phyloP scores from a whole-genome alignment of 1,140 invertebrate genomes.

The Pogonus chalceus region DNA sequence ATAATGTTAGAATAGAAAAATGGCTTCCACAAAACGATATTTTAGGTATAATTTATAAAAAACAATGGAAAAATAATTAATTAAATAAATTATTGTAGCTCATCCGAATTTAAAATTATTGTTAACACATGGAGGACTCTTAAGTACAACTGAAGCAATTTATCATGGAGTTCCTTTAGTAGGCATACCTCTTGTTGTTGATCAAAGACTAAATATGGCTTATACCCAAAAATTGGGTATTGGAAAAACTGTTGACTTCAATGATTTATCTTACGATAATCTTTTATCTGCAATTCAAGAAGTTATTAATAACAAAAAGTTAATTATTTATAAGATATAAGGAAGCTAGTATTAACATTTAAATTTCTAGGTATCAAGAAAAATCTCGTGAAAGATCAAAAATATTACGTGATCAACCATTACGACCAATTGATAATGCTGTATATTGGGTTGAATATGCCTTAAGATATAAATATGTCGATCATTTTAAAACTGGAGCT shows the following conservation, averaged over 20 bases:
- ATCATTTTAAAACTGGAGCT: not conserved
- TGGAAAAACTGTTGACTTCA: slow-evolving; percentile 11
- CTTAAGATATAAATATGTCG: slow-evolving; percentile 15
- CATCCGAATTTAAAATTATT: slow-evolving; percentile 24
- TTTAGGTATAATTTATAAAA: slow-evolving; percentile 35
- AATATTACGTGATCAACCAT: too few species aligned
- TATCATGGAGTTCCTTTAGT: slow-evolving; percentile 42
- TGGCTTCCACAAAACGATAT: slow-evolving; percentile 56
- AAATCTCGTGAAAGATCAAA: too few species aligned
- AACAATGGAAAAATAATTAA: not conserved
- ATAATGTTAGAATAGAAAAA: slow-evolving; percentile 38
- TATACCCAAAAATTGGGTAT: slow-evolving; percentile 19
- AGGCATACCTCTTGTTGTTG: slow-evolving; percentile 31
- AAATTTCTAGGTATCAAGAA: too few species aligned
- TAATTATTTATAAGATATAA: too few species aligned
- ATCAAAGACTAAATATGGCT: slow-evolving; percentile 29
- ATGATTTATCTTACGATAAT: slow-evolving; percentile 11
- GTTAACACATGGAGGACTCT: slow-evolving; percentile 24
- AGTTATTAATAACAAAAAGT: slow-evolving; percentile 15
- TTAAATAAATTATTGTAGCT: slow-evolving; percentile 15
- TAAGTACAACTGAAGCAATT: slow-evolving; percentile 35
- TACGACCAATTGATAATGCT: slow-evolving; percentile 25
- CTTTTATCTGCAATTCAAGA: slow-evolving; percentile 11
- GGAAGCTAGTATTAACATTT: too few species aligned
- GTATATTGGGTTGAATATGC: slow-evolving; percentile 30